These are phyloP conservation scores for Clarias batrachus DNA, from an alignment of 2,113 vertebrate species.

Conservation along the genomic window DNA sequence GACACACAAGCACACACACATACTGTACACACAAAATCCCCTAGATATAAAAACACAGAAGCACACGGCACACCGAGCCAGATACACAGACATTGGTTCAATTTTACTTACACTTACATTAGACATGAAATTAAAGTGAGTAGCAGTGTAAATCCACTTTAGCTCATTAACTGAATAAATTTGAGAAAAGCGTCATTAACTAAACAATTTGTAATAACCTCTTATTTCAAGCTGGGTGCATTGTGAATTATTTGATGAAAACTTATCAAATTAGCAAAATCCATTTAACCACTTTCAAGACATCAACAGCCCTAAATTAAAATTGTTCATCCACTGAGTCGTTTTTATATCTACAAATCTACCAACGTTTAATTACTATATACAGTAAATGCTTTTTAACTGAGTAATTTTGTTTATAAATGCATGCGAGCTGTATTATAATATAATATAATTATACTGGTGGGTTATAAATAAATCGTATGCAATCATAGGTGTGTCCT, in stretches of 20 bases:
- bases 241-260: neutral
- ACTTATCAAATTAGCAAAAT: neutral
- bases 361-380: neutral
- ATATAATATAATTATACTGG: neutral
- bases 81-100: neutral
- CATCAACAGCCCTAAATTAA: neutral
- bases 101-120: neutral
- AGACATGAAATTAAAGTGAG: neutral
- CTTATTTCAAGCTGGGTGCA: neutral
- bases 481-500: neutral
- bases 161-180: neutral
- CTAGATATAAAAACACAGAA: neutral
- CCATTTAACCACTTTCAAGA: neutral
- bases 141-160: neutral
- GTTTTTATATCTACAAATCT: neutral
- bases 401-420: neutral
- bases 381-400: neutral
- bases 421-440: neutral
- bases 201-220: neutral
- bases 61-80: neutral
- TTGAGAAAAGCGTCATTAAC: neutral
- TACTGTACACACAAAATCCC: conserved; percentile 5
- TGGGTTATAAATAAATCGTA: neutral
- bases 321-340: neutral
- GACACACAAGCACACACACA: neutral